Conservation (phyloP, 2,797 vertebrate species). For the Spinibarbus caldwelli region DNA sequence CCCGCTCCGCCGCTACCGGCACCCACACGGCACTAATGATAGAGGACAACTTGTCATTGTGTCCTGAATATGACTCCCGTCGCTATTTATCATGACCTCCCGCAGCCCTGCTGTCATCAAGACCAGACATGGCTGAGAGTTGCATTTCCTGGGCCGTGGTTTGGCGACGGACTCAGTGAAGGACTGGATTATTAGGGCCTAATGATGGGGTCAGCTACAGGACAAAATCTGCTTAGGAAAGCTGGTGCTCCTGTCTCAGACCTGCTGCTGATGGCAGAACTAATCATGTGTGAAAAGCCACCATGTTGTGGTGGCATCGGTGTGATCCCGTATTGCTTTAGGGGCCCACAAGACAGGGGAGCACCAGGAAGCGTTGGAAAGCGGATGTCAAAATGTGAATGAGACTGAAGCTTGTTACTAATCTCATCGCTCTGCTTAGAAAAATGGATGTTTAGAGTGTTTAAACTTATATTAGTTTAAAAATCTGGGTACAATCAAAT, state of each 20-base stretch:
- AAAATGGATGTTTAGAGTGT: not conserved
- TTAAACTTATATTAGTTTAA: not conserved
- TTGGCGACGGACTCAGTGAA: slow-evolving; percentile 42
- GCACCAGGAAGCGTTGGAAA: slow-evolving; percentile 36
- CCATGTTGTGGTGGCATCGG: slow-evolving; percentile 44
- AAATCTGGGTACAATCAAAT: not conserved
- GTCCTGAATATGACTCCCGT: slow-evolving; percentile 47
- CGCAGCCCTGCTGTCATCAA: not conserved
- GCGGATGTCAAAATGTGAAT: slow-evolving; percentile 11
- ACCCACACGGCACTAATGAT: slow-evolving; percentile 50
- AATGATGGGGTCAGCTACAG: slow-evolving; percentile 58
- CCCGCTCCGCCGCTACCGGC: not conserved
- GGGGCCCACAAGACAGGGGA: slow-evolving; percentile 33
- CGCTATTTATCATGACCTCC: slow-evolving; percentile 50
- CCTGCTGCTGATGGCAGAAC: slow-evolving; percentile 44
- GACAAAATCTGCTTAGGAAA: slow-evolving; percentile 53
- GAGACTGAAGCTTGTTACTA: slow-evolving; percentile 36
- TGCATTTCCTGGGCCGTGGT: slow-evolving; percentile 20
- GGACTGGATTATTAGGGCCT: slow-evolving; percentile 53
- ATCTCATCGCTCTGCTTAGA: not conserved
- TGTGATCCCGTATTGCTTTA: slow-evolving; percentile 44
- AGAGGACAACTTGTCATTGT: slow-evolving; percentile 53
- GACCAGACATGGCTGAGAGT: slow-evolving; percentile 15
- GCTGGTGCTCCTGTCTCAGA: slow-evolving; percentile 32
- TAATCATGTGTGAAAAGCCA: slow-evolving; percentile 61